These are phyloP conservation scores for Fragum whitleyi DNA, from an alignment of 2,888 invertebrate genomes.

Conservation along the genomic window DNA sequence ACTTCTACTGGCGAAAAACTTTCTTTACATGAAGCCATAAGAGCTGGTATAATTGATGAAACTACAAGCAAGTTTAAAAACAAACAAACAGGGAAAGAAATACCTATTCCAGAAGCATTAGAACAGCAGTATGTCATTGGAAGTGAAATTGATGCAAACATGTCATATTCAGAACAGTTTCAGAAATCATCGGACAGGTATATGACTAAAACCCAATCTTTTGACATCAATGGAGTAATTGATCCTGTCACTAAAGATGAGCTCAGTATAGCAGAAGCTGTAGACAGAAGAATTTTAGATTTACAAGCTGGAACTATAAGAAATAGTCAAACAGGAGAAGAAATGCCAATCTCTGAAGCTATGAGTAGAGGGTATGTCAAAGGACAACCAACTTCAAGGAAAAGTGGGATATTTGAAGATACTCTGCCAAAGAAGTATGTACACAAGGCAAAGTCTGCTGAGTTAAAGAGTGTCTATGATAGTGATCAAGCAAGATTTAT, in stretches of 20 bases:
- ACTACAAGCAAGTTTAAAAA: slow-evolving; percentile 91
- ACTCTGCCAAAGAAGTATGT: slow-evolving; percentile 58
- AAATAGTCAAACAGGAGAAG: slow-evolving; percentile 70
- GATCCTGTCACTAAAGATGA: slow-evolving; percentile 94
- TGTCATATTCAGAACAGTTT: slow-evolving; percentile 66
- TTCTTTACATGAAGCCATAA: slow-evolving; percentile 88
- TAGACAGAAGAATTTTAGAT: slow-evolving; percentile 65
- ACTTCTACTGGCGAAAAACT: slow-evolving; percentile 94
- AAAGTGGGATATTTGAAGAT: slow-evolving; percentile 63
- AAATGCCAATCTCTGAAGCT: slow-evolving; percentile 76
- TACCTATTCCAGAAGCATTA: slow-evolving; percentile 96
- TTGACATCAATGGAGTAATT: slow-evolving; percentile 66
- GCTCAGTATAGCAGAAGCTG: slow-evolving; percentile 92
- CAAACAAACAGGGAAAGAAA: slow-evolving; percentile 89
- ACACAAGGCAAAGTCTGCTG: slow-evolving; percentile 60
- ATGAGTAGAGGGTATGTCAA: slow-evolving; percentile 68
- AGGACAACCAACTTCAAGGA: slow-evolving; percentile 58
- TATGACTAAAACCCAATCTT: slow-evolving; percentile 71
- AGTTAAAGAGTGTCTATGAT: slow-evolving; percentile 80
- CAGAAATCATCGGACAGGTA: slow-evolving; percentile 66
- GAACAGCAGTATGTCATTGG: slow-evolving; percentile 92
- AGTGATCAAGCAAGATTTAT: slow-evolving; percentile 94
- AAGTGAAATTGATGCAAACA: slow-evolving; percentile 73
- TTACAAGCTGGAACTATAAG: slow-evolving; percentile 65
- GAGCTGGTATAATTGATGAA: slow-evolving; percentile 87